Percentiles rank a stretch among this genome's conserved stretches.
phyloP scores from a whole-genome alignment of 2,888 invertebrate genomes.

The Hecatera dysodea region DNA sequence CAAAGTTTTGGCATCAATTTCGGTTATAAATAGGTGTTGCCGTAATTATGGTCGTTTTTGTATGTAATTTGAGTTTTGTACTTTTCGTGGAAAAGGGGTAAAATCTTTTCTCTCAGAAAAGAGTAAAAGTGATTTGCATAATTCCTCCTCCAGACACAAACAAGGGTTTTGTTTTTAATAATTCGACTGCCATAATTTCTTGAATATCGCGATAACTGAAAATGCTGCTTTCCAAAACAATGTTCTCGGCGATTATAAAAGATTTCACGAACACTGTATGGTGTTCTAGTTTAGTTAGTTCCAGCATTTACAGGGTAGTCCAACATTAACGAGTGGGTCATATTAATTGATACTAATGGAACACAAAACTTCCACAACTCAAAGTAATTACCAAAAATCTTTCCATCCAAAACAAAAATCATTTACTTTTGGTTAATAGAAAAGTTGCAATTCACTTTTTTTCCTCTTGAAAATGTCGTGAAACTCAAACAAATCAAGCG shows the following conservation, averaged over 20 bases:
- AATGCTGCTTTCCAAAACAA: neutral
- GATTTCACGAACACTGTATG: neutral
- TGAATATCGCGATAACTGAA: too few relatives aligned
- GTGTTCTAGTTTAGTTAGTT: too few relatives aligned
- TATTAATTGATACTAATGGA: neutral
- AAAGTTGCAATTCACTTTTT: slow-evolving; percentile 55
- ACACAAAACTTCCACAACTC: neutral
- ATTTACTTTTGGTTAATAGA: slow-evolving; percentile 49
- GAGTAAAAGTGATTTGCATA: neutral
- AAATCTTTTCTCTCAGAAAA: neutral
- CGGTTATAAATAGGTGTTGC: slow-evolving; percentile 48
- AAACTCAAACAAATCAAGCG: slow-evolving; percentile 86
- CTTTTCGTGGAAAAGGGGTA: neutral
- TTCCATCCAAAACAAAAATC: slow-evolving; percentile 34
- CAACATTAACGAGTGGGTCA: neutral
- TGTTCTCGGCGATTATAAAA: neutral
- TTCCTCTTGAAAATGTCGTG: slow-evolving; percentile 71
- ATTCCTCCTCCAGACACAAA: too few relatives aligned
- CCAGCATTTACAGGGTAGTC: too few relatives aligned
- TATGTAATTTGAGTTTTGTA: slow-evolving; percentile 34
- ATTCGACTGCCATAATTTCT: too few relatives aligned
- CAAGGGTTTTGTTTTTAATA: too few relatives aligned
- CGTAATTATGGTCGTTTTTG: slow-evolving; percentile 25
- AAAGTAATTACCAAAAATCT: slow-evolving; percentile 39
- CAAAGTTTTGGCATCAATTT: slow-evolving; percentile 62